phyloP scores from a whole-genome alignment of 1,140 invertebrate genomes.

The Lineus longissimus region DNA sequence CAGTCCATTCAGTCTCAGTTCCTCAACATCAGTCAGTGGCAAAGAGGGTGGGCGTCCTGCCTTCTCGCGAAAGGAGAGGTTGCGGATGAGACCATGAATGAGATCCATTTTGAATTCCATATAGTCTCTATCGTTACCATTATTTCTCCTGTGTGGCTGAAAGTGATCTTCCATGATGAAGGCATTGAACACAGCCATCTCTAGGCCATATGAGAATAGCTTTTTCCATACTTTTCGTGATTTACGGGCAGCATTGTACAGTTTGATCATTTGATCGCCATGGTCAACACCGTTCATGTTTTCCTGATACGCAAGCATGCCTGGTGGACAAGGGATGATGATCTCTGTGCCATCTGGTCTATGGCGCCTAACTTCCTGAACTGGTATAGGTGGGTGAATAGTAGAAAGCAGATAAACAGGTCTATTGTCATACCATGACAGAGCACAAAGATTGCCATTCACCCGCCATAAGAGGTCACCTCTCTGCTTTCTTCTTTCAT shows the following conservation, averaged over 20 bases:
- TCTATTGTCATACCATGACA: not conserved
- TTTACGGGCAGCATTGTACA: not conserved
- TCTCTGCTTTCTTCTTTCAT: not conserved
- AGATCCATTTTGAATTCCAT: not conserved
- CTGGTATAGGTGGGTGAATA: not conserved
- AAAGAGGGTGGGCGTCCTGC: too few species aligned
- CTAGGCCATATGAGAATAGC: not conserved
- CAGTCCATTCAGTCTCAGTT: not conserved
- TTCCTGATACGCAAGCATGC: not conserved
- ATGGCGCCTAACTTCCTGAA: not conserved
- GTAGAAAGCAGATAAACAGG: not conserved
- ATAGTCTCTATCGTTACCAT: not conserved
- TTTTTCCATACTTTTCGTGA: not conserved
- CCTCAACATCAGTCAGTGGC: not conserved
- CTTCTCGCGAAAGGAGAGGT: too few species aligned
- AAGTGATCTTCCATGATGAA: not conserved
- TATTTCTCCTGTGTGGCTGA: slow-evolving; percentile 1
- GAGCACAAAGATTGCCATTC: not conserved
- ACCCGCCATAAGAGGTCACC: not conserved
- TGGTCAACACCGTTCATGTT: slow-evolving; percentile 2
- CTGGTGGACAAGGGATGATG: not conserved
- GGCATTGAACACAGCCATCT: not conserved
- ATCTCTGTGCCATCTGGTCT: not conserved
- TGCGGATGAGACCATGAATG: not conserved
- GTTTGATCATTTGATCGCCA: not conserved